Percentiles rank a stretch among this genome's conserved stretches.
Conservation (phyloP, 30 jellyfish, hydroid and myxozoan genomes). For the Pelagia noctiluca region DNA sequence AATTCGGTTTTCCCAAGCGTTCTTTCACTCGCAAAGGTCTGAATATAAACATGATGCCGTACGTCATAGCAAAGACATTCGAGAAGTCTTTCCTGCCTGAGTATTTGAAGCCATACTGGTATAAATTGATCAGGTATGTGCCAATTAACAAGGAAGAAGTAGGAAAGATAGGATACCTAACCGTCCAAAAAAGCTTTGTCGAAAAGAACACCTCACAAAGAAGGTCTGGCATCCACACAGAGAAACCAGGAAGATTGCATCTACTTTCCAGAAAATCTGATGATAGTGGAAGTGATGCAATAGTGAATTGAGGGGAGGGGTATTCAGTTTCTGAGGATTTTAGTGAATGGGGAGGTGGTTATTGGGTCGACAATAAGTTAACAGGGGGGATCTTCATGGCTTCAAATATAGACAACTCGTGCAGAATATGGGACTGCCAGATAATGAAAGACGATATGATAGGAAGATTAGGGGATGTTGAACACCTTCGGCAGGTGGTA, state of each 20-base stretch:
- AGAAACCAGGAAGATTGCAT: conserved; percentile 54
- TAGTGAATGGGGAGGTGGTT: conserved; percentile 67
- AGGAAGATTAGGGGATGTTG: conserved; percentile 60
- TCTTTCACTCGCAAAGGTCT: conserved; percentile 60
- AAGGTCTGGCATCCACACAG: conserved; percentile 77
- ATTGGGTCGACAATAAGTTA: not conserved
- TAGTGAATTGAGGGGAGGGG: not conserved
- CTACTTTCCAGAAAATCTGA: conserved; percentile 4
- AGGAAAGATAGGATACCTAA: conserved; percentile 59
- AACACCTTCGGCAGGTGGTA: conserved; percentile 52
- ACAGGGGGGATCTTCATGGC: conserved; percentile 73
- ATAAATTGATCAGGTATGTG: not conserved
- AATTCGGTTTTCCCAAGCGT: not conserved
- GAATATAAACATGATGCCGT: conserved; percentile 80
- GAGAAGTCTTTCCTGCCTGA: conserved; percentile 37
- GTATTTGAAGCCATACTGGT: conserved; percentile 18
- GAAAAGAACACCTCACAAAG: conserved; percentile 57
- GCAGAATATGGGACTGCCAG: conserved; percentile 66
- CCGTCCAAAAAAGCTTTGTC: conserved; percentile 69
- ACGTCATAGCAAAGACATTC: conserved; percentile 13
- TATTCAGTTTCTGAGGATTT: not conserved
- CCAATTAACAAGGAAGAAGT: conserved; percentile 10
- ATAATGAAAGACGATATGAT: conserved; percentile 23
- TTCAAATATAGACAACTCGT: conserved; percentile 56
- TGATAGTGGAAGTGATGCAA: not conserved